A percentile compares a stretch with the other conserved stretches of the same genome.
Evolutionary conservation across 2,113 vertebrate genomes (phyloP).

Genomic region (Chamaetylas fuelleborni): DNA sequence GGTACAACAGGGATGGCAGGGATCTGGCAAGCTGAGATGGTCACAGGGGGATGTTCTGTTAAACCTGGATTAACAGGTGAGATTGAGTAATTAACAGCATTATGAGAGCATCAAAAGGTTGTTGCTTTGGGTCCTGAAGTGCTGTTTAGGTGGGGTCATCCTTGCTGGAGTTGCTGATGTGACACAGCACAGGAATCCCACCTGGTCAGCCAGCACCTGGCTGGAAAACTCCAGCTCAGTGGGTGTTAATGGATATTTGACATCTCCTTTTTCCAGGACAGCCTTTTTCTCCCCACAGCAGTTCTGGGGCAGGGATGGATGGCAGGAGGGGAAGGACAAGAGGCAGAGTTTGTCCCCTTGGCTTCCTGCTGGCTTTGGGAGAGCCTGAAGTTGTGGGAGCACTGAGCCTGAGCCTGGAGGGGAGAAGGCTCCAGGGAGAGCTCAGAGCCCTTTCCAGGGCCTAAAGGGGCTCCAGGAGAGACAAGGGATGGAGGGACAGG

Average conservation of each 20-base stretch:
- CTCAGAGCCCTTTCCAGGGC: accelerated
- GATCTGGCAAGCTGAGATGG: accelerated
- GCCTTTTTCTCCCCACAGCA: background rate
- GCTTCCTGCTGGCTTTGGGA: background rate
- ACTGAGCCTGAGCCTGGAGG: background rate
- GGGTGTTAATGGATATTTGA: accelerated
- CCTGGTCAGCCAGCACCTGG: background rate
- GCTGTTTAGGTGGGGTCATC: background rate
- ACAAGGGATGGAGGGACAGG: background rate
- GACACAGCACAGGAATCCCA: accelerated
- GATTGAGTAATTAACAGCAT: background rate
- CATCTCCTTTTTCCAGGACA: background rate
- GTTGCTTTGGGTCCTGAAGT: background rate
- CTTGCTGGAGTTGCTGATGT: background rate
- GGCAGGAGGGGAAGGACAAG: background rate
- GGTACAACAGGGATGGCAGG: background rate
- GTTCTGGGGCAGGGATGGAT: background rate
- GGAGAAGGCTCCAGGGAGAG: background rate
- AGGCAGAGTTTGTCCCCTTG: background rate
- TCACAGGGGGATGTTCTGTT: background rate
- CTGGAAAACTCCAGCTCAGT: accelerated
- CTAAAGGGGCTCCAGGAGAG: background rate
- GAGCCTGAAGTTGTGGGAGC: background rate
- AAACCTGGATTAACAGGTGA: background rate
- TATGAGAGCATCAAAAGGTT: background rate